phyloP scores from a whole-genome alignment of 2,888 invertebrate genomes.

The Tribolium freemani region DNA sequence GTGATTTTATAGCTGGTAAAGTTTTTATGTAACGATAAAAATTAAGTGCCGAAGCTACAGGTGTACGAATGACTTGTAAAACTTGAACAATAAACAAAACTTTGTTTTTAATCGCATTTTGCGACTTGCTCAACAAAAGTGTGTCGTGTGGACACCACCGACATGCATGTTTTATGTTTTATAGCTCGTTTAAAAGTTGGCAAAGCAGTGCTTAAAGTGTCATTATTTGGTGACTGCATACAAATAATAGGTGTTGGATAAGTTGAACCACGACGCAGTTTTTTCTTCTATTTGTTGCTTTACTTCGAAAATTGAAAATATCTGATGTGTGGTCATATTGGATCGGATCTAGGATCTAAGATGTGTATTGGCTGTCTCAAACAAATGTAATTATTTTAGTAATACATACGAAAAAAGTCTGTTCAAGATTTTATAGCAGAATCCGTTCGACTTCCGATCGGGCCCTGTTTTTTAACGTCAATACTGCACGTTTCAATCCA shows the following conservation, averaged over 20 bases:
- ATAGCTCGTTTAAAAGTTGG: not conserved
- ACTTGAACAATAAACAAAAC: not conserved
- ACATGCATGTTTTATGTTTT: not conserved
- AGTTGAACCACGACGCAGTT: not conserved
- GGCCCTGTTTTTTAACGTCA: no score
- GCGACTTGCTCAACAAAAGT: not conserved
- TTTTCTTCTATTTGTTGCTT: not conserved
- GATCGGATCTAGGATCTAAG: no score
- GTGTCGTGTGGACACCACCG: not conserved
- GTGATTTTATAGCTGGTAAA: constrained; percentile 1
- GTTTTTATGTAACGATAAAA: constrained; percentile 14
- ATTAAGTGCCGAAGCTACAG: constrained; percentile 1
- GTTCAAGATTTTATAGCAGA: no score
- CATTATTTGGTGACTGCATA: not conserved
- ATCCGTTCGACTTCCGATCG: no score
- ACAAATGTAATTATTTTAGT: no score
- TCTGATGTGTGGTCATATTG: no score
- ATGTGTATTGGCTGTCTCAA: no score
- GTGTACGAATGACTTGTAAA: not conserved
- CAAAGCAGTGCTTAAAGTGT: not conserved
- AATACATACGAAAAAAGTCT: no score
- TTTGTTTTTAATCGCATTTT: not conserved
- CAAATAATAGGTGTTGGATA: not conserved
- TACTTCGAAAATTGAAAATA: no score
- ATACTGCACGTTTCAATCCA: no score